Base-by-base conservation (phyloP, 2,113 vertebrate genomes). In the Osmerus mordax region DNA sequence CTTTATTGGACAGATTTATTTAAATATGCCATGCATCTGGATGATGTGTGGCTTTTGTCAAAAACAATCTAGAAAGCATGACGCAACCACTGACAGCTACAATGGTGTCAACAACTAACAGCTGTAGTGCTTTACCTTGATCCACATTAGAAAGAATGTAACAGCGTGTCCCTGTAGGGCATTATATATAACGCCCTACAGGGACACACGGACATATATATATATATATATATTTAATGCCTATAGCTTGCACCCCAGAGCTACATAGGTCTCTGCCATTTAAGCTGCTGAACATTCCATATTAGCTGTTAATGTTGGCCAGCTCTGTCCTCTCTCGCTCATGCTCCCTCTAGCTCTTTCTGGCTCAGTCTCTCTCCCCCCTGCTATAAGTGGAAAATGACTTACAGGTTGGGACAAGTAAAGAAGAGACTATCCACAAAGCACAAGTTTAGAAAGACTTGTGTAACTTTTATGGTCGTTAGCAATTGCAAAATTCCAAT, bases 341-440 rank as follows among this genome's bases (percentile, higher is more conserved):
- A 32, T 53, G 3, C 32, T 29, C 65, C 62, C 58, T 16, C 54
- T 3, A n/a, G 3, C 54, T 56, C 54, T 32, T 9, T 64, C 29
- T n/a, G 14, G 16, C 62, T 36, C 28, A 28, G 25, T 29, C 28
- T 64, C 16, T 32, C 12, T 0, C 28, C 29, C 61, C 41, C 9
- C 41, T 47, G 41, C 41, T 36, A 7, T 32, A 69, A 81, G 70
- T 65, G 80, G 80, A 75, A 71, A 82, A 86, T 77, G 72, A 79
- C 82, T 82, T 69, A 71, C 81, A 82, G 71, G 84, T 86, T 77
- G 73, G 72, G 64, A 75, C 78, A 82, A 81, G 81, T 68, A 80
- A 69, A 71, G 55, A 64, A 70, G 62, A n/a, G 47, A 78, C 21
- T 52, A 65, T 70, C 55, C 36, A 52, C 47, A 3, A 21, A 41